phyloP scores from a whole-genome alignment of 2,888 invertebrate species.

The Drosophila hamatofila region DNA sequence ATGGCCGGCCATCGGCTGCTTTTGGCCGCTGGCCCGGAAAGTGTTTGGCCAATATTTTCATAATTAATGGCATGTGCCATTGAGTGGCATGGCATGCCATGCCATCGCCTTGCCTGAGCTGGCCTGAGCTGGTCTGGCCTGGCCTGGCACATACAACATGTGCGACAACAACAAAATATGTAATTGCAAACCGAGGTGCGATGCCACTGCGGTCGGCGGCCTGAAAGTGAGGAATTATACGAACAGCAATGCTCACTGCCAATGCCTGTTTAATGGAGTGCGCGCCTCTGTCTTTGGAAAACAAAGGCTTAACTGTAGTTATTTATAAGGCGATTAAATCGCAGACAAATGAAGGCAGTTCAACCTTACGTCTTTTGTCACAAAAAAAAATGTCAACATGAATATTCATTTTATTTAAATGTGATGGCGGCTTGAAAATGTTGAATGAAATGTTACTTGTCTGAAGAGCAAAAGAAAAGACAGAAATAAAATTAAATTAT shows the following conservation, averaged over 20 bases:
- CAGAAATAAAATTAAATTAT: too few species aligned
- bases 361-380: background rate
- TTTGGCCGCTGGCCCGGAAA: constrained; percentile 46
- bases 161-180: constrained; percentile 41
- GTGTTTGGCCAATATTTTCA: constrained; percentile 79
- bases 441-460: background rate
- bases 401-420: background rate
- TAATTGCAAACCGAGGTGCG: constrained; percentile 57
- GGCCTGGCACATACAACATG: constrained; percentile 1
- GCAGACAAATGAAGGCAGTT: background rate
- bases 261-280: constrained; percentile 5
- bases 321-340: constrained; percentile 18
- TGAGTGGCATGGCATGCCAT: constrained; percentile 55
- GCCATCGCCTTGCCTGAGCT: constrained; percentile 1
- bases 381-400: background rate
- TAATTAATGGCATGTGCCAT: constrained; percentile 72
- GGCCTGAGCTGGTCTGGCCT: background rate
- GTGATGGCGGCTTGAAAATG: background rate
- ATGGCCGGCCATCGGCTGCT: constrained; percentile 3
- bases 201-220: constrained; percentile 31
- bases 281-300: background rate
- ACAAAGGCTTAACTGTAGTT: constrained; percentile 1
- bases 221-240: constrained; percentile 3
- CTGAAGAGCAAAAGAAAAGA: too few species aligned
- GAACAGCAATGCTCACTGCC: background rate